Conservation (phyloP, 2,888 invertebrate species). For the Drosophila paranaensis region DNA sequence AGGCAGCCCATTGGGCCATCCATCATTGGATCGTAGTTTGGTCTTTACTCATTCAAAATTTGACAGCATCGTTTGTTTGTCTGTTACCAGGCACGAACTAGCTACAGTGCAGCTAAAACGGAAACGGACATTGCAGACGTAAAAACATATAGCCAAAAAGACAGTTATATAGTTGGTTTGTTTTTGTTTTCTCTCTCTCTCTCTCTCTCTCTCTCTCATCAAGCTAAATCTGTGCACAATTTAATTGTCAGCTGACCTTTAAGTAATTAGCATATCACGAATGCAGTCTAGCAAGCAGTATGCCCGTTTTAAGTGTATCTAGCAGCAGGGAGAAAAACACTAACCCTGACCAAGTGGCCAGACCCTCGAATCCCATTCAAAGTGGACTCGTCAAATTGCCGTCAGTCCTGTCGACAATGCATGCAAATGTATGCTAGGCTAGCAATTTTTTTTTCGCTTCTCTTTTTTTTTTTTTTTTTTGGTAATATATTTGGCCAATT, state of each 20-base stretch:
- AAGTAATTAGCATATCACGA: slow-evolving; percentile 7
- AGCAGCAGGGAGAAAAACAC: not conserved
- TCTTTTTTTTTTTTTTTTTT: slow-evolving; percentile 4
- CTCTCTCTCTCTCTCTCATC: not conserved
- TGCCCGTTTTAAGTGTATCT: slow-evolving; percentile 22
- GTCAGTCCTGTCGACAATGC: slow-evolving; percentile 56
- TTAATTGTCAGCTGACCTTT: not conserved
- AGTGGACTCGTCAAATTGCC: slow-evolving; percentile 66
- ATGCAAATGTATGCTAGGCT: slow-evolving; percentile 69
- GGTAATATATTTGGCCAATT: slow-evolving; percentile 58
- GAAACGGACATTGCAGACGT: slow-evolving; percentile 67
- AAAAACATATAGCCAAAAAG: slow-evolving; percentile 14
- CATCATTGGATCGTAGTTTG: slow-evolving; percentile 74
- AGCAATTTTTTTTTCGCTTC: slow-evolving; percentile 35
- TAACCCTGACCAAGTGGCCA: not conserved
- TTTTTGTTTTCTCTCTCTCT: too few relatives aligned
- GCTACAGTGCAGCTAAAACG: slow-evolving; percentile 50
- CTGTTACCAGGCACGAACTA: slow-evolving; percentile 26
- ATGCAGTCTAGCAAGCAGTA: not conserved
- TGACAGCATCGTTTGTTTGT: slow-evolving; percentile 80
- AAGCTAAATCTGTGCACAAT: not conserved
- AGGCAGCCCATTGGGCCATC: slow-evolving; percentile 63
- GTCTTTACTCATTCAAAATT: slow-evolving; percentile 81
- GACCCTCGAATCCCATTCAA: slow-evolving; percentile 24
- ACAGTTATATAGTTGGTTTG: not conserved